These are phyloP conservation scores for Galeruca laticollis DNA, from an alignment of 2,888 invertebrate species.

Conservation along the genomic window DNA sequence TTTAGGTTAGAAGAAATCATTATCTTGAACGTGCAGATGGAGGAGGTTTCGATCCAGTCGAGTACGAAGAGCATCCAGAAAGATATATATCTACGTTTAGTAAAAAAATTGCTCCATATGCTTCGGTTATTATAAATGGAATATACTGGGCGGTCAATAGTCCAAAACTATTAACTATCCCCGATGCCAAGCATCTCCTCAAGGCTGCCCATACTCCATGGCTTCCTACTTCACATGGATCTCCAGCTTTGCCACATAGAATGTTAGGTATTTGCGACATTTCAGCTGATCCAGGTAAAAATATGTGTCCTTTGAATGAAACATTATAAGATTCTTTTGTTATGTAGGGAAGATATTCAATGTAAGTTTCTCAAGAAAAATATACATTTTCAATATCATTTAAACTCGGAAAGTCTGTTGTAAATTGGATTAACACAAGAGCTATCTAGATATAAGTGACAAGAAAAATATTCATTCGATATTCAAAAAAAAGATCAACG, in stretches of 20 bases:
- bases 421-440: no score
- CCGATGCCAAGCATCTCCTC: slow-evolving; percentile 95
- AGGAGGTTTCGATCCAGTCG: slow-evolving; percentile 87
- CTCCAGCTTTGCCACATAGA: slow-evolving; percentile 88
- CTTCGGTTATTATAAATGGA: slow-evolving; percentile 96
- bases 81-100: slow-evolving; percentile 96
- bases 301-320: no score
- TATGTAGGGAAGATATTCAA: no score
- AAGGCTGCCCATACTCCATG: slow-evolving; percentile 92
- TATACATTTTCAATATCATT: no score
- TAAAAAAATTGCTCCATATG: slow-evolving; percentile 97
- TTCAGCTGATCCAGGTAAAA: slow-evolving; percentile 90
- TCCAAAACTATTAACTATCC: slow-evolving; percentile 95
- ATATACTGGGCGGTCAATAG: slow-evolving; percentile 99
- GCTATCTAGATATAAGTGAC: no score
- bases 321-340: no score
- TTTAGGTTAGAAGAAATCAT: slow-evolving; percentile 79
- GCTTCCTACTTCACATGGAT: slow-evolving; percentile 89
- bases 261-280: slow-evolving; percentile 98
- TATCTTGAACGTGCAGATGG: slow-evolving; percentile 94
- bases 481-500: no score
- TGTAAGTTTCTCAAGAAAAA: no score
- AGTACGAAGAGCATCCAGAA: slow-evolving; percentile 94
- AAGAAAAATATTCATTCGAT: no score
- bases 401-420: no score